Conservation (phyloP, 2,113 vertebrate genomes). For the Bos taurus region ARS-UCD2.0 NC_037351.1:26627501-26628000, state of each 20-base stretch:
- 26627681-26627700: neutral
- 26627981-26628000: neutral
- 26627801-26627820: neutral
- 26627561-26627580: too few relatives aligned
- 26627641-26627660: neutral
- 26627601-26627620: neutral
- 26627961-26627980: neutral
- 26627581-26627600: neutral
- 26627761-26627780: neutral
- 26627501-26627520: too few relatives aligned
- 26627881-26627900: neutral
- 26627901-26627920: neutral
- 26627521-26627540: too few relatives aligned
- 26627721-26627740: neutral
- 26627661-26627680: neutral
- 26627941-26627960: neutral
- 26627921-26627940: neutral
- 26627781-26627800: rapidly evolving
- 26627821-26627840: neutral
- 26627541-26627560: too few relatives aligned
- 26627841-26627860: neutral
- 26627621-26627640: neutral
- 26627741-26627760: neutral
- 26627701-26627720: neutral
- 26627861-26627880: neutral